Evolutionary conservation across 1,140 invertebrate species (phyloP), one percentile per base, ranked within the genome.

Genomic region (Hycleus phaleratus): DNA sequence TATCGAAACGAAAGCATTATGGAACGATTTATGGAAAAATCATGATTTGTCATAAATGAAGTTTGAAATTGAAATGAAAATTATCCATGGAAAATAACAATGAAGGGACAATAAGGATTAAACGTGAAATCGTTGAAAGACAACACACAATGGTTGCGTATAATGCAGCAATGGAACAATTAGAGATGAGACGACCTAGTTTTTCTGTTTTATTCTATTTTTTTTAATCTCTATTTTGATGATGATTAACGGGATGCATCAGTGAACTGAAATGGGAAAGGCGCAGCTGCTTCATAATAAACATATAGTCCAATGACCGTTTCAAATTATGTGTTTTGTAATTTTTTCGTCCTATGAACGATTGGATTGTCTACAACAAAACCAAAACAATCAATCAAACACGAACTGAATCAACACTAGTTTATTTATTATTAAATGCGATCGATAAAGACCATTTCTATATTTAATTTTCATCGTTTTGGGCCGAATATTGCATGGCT

Each of bases 241-340:
- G 54, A 56, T 56, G 47, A 56, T 56, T 32, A 46, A 49, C 47
- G 56, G 45, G 49, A 57, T 57, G 56, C 56, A 57, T 57, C 56
- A 57, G 42, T 57, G 56, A 46, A 50, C 56, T 45, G 47, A 57
- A 57, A 49, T 57, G 56, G 56, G 56, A 57, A 57, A 57, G 56
- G 56, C 49, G 47, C 56, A 57, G 56, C 56, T 57, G 56, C 32
- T 48, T 10, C 18, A 18, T 42, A n/a, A 11, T 57, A 39, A 49
- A 49, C 56, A 57, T 7, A 32, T 7, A 32, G 32, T 39, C 49
- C 56, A 57, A 57, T 50, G 56, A 57, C 56, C 56, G 56, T 57
- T 57, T 57, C 56, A 18, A 40, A 49, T 26, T 40, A 46, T 56
- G 48, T 46, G 55, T 56, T 39, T 18, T 26, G 46, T 50, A 57